Conservation (phyloP, 2,888 invertebrate species). For the Mesorhabditis spiculigera region DNA sequence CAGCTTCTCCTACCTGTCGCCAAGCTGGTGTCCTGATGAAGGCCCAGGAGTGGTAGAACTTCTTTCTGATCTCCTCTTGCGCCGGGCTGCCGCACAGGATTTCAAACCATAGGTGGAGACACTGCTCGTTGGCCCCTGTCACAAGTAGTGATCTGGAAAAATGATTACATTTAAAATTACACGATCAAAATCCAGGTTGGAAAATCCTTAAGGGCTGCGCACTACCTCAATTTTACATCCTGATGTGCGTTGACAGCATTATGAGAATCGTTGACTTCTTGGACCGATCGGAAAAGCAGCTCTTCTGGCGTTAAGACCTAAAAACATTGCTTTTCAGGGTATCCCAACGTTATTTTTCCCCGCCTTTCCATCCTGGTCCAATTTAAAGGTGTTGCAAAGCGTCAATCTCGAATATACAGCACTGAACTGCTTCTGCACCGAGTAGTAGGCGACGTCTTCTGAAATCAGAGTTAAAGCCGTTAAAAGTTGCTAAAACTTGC, state of each 20-base stretch:
- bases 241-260: conserved; percentile 88
- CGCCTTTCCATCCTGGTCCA: conserved; percentile 93
- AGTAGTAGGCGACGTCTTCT: conserved; percentile 77
- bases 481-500: no score
- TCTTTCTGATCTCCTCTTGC: conserved; percentile 77
- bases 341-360: neutral
- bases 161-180: neutral
- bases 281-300: conserved; percentile 74
- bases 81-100: conserved; percentile 84
- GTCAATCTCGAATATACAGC: conserved; percentile 94
- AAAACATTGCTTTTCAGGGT: conserved; percentile 6
- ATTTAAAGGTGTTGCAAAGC: conserved; percentile 88
- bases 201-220: conserved; percentile 83
- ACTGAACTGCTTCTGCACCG: conserved; percentile 95
- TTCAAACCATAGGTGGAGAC: conserved; percentile 94
- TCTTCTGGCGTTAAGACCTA: conserved; percentile 92
- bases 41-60: conserved; percentile 76
- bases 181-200: neutral
- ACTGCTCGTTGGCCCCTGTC: conserved; percentile 67
- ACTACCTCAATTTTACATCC: conserved; percentile 93
- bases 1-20: conserved; percentile 68
- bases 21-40: conserved; percentile 92
- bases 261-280: conserved; percentile 89
- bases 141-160: conserved; percentile 32
- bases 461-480: conserved; percentile 14